Evolutionary conservation across 64 coral and sea anemone species (phyloP).

Genomic region (Montipora capricornis): DNA sequence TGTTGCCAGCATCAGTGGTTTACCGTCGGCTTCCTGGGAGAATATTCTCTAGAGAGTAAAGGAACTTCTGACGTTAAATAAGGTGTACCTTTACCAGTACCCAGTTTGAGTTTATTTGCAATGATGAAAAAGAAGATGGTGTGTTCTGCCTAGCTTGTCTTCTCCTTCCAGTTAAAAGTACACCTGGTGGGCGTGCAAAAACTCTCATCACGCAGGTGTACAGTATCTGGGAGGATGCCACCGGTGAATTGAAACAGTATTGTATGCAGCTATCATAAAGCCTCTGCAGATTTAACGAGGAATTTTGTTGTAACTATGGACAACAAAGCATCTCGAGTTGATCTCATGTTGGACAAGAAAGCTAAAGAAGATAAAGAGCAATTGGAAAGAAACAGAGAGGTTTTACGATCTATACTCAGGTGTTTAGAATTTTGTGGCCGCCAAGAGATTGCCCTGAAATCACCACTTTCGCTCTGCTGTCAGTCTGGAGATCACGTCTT

Average conservation of each 20-base stretch:
- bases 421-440: conserved; percentile 63
- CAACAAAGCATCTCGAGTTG: conserved; percentile 38
- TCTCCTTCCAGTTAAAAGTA: conserved; percentile 19
- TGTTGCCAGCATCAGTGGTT: too few species aligned
- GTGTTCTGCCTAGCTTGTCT: too few species aligned
- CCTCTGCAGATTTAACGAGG: conserved; percentile 63
- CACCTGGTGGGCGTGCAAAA: conserved; percentile 54
- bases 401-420: conserved; percentile 62
- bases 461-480: conserved; percentile 46
- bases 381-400: conserved; percentile 51
- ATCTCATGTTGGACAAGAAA: conserved; percentile 50
- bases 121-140: too few species aligned
- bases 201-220: conserved; percentile 52
- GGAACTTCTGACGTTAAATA: too few species aligned
- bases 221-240: conserved; percentile 67
- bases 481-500: conserved; percentile 65
- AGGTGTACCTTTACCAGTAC: too few species aligned
- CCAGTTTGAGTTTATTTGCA: too few species aligned
- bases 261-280: conserved; percentile 57
- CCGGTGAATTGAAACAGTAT: conserved; percentile 51
- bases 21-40: too few species aligned
- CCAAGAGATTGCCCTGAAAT: conserved; percentile 62
- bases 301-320: conserved; percentile 63
- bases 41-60: too few species aligned
- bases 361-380: conserved; percentile 53